These are phyloP conservation scores for Coracopsis vasa DNA, from an alignment of 2,113 vertebrate species.

Conservation along the genomic window DNA sequence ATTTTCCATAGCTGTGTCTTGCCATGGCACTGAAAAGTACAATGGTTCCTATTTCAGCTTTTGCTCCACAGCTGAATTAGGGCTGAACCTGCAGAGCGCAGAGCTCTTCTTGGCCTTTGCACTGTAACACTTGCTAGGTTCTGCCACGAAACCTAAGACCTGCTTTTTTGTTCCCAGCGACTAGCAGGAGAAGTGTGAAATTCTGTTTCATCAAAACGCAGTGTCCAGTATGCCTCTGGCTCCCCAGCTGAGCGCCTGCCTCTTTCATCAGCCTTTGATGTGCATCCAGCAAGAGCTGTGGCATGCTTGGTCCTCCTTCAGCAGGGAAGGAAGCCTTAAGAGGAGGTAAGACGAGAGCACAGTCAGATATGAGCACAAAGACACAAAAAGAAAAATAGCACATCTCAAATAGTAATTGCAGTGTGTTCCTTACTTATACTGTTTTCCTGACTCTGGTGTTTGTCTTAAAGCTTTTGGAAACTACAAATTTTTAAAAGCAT, in stretches of 20 bases:
- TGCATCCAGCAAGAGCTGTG: neutral
- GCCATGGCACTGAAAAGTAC: neutral
- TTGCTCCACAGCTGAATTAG: neutral
- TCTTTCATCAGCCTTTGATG: neutral
- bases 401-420: neutral
- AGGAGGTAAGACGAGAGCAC: neutral
- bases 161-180: neutral
- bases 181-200: neutral
- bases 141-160: neutral
- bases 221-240: rapidly evolving
- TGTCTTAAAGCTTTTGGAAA: neutral
- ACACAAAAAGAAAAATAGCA: neutral
- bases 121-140: rapidly evolving
- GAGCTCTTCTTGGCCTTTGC: neutral
- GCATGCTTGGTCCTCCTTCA: too few relatives aligned
- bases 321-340: neutral
- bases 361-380: rapidly evolving
- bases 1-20: neutral
- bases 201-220: neutral
- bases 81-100: neutral
- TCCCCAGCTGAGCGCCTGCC: neutral
- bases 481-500: neutral
- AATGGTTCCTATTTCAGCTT: neutral
- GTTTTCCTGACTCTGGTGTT: neutral
- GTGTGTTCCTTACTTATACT: neutral